Conservation (phyloP, 2,888 invertebrate genomes). For the Dascillus cervinus region DNA sequence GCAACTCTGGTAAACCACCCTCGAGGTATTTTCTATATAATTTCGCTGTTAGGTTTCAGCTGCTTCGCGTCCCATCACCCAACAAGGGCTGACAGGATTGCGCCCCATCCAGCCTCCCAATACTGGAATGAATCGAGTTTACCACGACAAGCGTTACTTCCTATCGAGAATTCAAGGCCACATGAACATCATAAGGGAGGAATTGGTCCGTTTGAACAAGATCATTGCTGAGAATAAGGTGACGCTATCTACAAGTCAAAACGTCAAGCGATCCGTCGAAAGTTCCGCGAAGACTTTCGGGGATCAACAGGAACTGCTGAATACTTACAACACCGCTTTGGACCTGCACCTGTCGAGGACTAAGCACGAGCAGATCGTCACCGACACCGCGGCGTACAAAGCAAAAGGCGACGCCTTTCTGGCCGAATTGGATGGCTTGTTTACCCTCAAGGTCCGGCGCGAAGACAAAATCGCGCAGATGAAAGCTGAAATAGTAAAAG, state of each 20-base stretch:
- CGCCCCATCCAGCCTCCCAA: slow-evolving; percentile 15
- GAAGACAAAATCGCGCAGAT: slow-evolving; percentile 23
- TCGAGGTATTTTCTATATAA: no score
- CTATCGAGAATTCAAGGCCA: slow-evolving; percentile 17
- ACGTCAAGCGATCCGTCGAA: slow-evolving; percentile 14
- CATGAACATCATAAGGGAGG: slow-evolving; percentile 17
- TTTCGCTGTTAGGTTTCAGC: neutral
- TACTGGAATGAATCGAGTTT: slow-evolving; percentile 21
- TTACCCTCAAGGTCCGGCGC: slow-evolving; percentile 21
- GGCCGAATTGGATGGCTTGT: slow-evolving; percentile 24
- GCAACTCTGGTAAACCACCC: no score
- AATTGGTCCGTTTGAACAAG: slow-evolving; percentile 14
- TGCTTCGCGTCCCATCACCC: slow-evolving; percentile 24
- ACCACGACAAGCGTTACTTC: slow-evolving; percentile 20
- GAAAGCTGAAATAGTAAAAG: slow-evolving; percentile 21
- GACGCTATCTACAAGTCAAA: slow-evolving; percentile 10
- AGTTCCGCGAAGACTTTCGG: slow-evolving; percentile 10
- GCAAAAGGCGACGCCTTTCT: slow-evolving; percentile 14
- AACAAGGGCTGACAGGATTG: slow-evolving; percentile 23
- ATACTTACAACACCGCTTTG: slow-evolving; percentile 16
- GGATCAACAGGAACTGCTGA: slow-evolving; percentile 16
- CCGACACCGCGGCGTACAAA: slow-evolving; percentile 14
- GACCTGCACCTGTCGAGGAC: slow-evolving; percentile 17
- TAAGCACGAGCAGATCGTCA: slow-evolving; percentile 13
- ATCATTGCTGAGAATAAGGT: slow-evolving; percentile 13